Conservation (phyloP, 2,888 invertebrate genomes). For the Abrostola tripartita region DNA sequence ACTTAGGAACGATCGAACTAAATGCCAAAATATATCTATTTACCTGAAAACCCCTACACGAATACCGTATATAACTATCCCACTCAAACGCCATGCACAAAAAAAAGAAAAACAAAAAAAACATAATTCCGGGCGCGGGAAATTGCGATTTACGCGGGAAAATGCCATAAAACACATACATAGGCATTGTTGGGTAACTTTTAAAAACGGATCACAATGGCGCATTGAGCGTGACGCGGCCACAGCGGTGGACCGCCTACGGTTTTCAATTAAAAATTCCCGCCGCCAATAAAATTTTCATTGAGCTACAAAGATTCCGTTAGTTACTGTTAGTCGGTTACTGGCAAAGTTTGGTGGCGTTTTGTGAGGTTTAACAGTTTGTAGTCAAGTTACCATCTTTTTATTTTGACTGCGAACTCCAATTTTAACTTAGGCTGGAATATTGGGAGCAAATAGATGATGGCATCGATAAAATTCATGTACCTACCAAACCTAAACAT, state of each 20-base stretch:
- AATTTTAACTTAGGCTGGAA: too few species aligned
- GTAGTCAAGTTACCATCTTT: too few species aligned
- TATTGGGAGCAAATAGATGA: too few species aligned
- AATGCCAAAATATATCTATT: slow-evolving; percentile 11
- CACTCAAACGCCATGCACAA: slow-evolving; percentile 45
- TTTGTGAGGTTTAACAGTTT: neutral
- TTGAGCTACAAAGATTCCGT: slow-evolving; percentile 56
- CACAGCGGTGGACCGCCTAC: slow-evolving; percentile 51
- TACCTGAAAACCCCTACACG: slow-evolving; percentile 8
- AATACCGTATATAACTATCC: slow-evolving; percentile 25
- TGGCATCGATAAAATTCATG: too few species aligned
- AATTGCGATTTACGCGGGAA: slow-evolving; percentile 59
- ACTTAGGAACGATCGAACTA: neutral
- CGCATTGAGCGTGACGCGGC: slow-evolving; percentile 56
- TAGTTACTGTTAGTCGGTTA: slow-evolving; percentile 46
- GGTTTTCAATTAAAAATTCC: slow-evolving; percentile 63
- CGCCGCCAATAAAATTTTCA: slow-evolving; percentile 59
- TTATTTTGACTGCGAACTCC: too few species aligned
- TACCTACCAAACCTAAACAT: too few species aligned
- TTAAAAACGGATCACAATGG: slow-evolving; percentile 64
- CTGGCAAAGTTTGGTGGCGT: slow-evolving; percentile 15
- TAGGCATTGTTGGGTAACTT: slow-evolving; percentile 77
- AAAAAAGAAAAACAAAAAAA: slow-evolving; percentile 33
- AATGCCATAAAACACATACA: slow-evolving; percentile 58
- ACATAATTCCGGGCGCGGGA: slow-evolving; percentile 56